A percentile compares a stretch with the other conserved stretches of the same genome.
phyloP scores from a whole-genome alignment of 2,888 invertebrate genomes.

The Quadroppia sp. region DNA sequence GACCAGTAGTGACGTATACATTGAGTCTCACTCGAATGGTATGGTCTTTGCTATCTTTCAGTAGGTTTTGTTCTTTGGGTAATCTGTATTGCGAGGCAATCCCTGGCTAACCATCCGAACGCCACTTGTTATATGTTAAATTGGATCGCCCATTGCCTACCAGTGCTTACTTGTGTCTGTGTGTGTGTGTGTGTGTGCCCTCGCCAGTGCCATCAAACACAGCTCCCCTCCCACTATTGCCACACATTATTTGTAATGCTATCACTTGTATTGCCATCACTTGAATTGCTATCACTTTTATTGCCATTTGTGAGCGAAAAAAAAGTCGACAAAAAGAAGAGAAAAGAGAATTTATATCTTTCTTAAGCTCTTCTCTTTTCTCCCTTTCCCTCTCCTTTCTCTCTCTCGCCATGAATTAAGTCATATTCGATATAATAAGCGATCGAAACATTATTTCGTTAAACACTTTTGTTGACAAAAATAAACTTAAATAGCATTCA shows the following conservation, averaged over 20 bases:
- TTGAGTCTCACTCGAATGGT: background rate
- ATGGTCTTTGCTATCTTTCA: conserved; percentile 13
- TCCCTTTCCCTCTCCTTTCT: too few species aligned
- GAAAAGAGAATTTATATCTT: conserved; percentile 25
- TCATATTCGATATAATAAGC: conserved; percentile 27
- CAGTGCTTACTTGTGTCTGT: background rate
- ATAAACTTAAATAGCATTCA: conserved; percentile 5
- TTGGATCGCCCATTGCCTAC: conserved; percentile 35
- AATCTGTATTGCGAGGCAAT: conserved; percentile 34
- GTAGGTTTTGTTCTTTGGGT: conserved; percentile 23
- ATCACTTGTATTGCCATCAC: conserved; percentile 23
- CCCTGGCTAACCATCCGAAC: conserved; percentile 35
- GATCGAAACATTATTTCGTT: conserved; percentile 2
- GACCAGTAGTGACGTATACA: background rate
- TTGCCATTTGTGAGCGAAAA: conserved; percentile 31
- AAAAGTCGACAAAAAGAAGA: conserved; percentile 11
- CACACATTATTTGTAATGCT: conserved; percentile 38
- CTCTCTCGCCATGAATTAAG: conserved; percentile 35
- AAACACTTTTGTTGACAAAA: conserved; percentile 15
- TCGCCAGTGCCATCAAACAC: conserved; percentile 12
- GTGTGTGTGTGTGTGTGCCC: too few species aligned
- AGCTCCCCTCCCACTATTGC: conserved; percentile 37
- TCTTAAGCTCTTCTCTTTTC: conserved; percentile 29
- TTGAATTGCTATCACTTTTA: conserved; percentile 35
- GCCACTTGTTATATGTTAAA: conserved; percentile 38